These are phyloP conservation scores for Pantala flavescens DNA, from an alignment of 1,140 invertebrate genomes.

Conservation along the genomic window DNA sequence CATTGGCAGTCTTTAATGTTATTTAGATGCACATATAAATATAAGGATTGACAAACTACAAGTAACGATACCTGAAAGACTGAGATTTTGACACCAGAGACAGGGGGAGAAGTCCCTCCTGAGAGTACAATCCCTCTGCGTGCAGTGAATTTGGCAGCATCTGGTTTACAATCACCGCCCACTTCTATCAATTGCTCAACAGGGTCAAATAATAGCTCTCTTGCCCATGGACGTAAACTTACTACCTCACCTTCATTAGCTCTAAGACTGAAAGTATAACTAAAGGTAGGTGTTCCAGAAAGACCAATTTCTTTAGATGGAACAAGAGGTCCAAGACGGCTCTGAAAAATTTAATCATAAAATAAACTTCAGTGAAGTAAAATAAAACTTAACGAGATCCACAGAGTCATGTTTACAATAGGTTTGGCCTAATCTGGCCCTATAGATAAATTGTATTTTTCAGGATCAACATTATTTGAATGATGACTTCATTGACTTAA, in stretches of 20 bases:
- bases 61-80: background rate
- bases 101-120: background rate
- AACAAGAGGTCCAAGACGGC: background rate
- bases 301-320: background rate
- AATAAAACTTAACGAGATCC: too few relatives aligned
- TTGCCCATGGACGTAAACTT: background rate
- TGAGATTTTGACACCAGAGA: background rate
- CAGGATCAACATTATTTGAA: too few relatives aligned
- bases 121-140: background rate
- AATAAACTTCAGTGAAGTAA: too few relatives aligned
- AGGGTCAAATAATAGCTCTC: background rate
- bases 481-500: too few relatives aligned
- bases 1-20: too few relatives aligned
- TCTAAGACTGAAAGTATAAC: background rate
- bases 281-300: background rate
- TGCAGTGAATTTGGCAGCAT: background rate
- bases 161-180: background rate
- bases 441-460: too few relatives aligned
- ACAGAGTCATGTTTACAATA: too few relatives aligned
- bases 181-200: background rate
- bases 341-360: background rate
- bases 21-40: too few relatives aligned
- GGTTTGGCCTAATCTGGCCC: too few relatives aligned
- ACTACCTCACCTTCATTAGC: background rate
- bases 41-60: too few relatives aligned